Evolutionary conservation across 2,113 vertebrate genomes (phyloP).

Genomic region (Ondatra zibethicus): DNA sequence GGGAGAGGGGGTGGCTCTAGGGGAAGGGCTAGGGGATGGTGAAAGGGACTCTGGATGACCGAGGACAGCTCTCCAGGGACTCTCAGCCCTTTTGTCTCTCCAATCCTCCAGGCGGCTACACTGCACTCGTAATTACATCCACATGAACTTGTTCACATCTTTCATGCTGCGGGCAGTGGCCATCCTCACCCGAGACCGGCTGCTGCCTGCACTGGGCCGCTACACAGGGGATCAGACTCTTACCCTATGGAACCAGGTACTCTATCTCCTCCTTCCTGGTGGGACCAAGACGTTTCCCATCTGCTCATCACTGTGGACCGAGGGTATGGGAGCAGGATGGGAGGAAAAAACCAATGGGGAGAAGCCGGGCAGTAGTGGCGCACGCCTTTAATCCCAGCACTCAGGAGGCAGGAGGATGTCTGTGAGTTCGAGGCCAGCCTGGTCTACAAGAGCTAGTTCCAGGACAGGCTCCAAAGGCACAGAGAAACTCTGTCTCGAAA

Average conservation of each 20-base stretch:
- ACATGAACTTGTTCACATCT: slow-evolving; percentile 86
- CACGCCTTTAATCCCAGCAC: no score
- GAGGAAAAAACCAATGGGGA: background rate
- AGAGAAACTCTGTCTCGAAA: no score
- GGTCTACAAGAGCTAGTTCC: no score
- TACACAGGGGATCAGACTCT: slow-evolving; percentile 71
- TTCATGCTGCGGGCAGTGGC: slow-evolving; percentile 82
- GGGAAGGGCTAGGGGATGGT: background rate
- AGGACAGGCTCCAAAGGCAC: no score
- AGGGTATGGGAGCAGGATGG: background rate
- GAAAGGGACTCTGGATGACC: background rate
- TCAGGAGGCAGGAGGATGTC: no score
- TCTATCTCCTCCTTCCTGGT: background rate
- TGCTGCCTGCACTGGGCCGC: slow-evolving; percentile 71
- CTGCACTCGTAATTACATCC: slow-evolving; percentile 86
- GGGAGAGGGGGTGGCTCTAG: background rate
- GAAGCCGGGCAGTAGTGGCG: no score
- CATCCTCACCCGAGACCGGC: slow-evolving; percentile 83
- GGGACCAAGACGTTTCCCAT: background rate
- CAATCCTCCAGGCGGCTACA: slow-evolving; percentile 78
- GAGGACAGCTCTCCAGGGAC: background rate
- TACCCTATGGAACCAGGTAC: slow-evolving; percentile 77
- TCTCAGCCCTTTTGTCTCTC: background rate
- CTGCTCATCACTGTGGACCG: background rate
- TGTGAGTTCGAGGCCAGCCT: no score